Percentiles rank a stretch among this genome's conserved stretches.
Evolutionary conservation across 2,888 invertebrate species (phyloP).

Genomic region (Leptarthrus brevirostris): DNA sequence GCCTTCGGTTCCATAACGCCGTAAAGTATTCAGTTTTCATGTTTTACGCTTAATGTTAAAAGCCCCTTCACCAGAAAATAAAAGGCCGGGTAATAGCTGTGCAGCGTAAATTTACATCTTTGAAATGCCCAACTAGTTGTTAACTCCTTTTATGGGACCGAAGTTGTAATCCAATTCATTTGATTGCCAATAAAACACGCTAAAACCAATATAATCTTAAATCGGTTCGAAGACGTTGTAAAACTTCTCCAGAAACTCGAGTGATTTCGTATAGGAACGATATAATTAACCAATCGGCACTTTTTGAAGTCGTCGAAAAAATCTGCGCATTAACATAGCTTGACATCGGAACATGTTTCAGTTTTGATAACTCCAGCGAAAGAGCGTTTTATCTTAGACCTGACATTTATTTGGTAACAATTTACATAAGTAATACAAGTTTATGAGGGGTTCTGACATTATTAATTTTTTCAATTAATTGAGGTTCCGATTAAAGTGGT

Average conservation of each 20-base stretch:
- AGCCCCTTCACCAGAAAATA: neutral
- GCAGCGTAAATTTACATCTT: constrained; percentile 24
- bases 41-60: neutral
- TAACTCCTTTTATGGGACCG: constrained; percentile 44
- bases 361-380: constrained; percentile 21
- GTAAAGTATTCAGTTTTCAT: constrained; percentile 16
- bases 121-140: constrained; percentile 33
- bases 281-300: constrained; percentile 46
- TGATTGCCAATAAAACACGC: constrained; percentile 49
- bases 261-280: constrained; percentile 38
- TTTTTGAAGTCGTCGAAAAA: constrained; percentile 36
- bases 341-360: constrained; percentile 31
- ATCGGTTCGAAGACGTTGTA: constrained; percentile 25
- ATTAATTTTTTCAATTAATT: constrained; percentile 46
- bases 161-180: constrained; percentile 50
- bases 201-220: constrained; percentile 47
- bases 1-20: neutral
- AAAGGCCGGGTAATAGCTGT: neutral
- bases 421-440: constrained; percentile 48
- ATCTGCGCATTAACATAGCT: constrained; percentile 41
- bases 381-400: constrained; percentile 36
- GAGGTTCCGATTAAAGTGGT: neutral
- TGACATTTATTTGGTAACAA: constrained; percentile 48
- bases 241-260: neutral
- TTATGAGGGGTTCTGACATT: constrained; percentile 31